These are phyloP conservation scores for Odobenus rosmarus DNA, from an alignment of 2,113 vertebrate genomes.

Conservation along the genomic window DNA sequence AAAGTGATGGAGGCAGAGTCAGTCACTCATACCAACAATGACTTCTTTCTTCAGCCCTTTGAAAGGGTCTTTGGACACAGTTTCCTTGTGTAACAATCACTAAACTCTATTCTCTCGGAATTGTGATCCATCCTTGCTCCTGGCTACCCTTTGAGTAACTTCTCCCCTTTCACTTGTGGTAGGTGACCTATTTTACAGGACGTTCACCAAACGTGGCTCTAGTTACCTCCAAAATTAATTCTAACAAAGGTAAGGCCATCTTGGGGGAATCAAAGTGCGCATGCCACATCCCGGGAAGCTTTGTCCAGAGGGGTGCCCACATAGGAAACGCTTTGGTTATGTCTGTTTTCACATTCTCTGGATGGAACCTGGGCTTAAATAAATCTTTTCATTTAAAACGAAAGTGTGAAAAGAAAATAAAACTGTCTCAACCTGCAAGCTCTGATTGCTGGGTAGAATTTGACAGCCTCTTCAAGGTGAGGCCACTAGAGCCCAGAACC, in stretches of 20 bases:
- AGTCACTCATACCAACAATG: constrained; percentile 82
- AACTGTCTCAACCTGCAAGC: not conserved
- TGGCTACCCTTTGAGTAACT: not conserved
- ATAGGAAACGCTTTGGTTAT: rapidly evolving
- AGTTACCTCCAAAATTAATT: constrained; percentile 55
- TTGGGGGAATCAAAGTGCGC: not conserved
- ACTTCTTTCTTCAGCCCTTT: constrained; percentile 80
- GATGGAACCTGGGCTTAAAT: not conserved
- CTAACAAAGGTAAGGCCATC: constrained; percentile 55
- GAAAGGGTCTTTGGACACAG: constrained; percentile 81
- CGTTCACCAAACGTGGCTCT: constrained; percentile 5
- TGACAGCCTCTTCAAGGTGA: not conserved
- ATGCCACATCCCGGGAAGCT: not conserved
- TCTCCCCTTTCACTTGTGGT: constrained; percentile 37
- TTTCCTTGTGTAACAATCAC: constrained; percentile 79
- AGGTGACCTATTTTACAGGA: constrained; percentile 62
- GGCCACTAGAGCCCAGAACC: not conserved
- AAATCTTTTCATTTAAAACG: not conserved
- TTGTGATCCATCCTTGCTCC: constrained; percentile 54
- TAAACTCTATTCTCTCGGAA: constrained; percentile 69
- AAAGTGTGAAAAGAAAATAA: not conserved
- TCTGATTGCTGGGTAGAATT: not conserved
- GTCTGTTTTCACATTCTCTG: not conserved
- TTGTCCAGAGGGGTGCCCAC: not conserved
- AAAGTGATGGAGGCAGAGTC: constrained; percentile 76